Evolutionary conservation across 2,113 vertebrate species (phyloP).

Genomic region (Turnix velox): DNA sequence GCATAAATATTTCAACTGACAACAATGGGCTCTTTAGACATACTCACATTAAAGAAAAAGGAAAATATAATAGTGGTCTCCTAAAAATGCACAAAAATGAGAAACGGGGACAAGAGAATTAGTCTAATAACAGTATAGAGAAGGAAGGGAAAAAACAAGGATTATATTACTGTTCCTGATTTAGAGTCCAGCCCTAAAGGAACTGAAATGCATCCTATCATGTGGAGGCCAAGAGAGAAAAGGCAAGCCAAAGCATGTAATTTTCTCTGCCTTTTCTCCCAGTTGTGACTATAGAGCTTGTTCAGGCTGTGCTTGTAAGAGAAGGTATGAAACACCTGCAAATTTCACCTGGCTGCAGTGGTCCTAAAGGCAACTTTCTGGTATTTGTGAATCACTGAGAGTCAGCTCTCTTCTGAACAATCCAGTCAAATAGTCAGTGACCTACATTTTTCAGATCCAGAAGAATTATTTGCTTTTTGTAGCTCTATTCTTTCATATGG

Average conservation of each 20-base stretch:
- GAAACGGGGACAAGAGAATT: conserved; percentile 37
- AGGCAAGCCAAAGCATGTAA: background rate
- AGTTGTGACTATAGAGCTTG: background rate
- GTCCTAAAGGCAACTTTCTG: background rate
- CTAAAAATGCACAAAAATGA: conserved; percentile 55
- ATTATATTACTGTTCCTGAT: conserved; percentile 16
- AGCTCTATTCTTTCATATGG: background rate
- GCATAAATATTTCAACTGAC: conserved; percentile 60
- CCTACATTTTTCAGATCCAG: background rate
- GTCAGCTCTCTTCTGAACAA: background rate
- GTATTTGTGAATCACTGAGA: background rate
- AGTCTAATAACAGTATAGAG: background rate
- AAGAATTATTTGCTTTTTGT: background rate
- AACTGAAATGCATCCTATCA: background rate
- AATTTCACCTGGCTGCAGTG: background rate
- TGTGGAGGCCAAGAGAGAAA: background rate
- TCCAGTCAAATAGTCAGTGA: background rate
- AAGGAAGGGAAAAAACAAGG: background rate
- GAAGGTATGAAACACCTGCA: background rate
- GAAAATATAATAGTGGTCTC: conserved; percentile 53
- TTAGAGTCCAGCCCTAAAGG: background rate
- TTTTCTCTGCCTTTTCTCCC: background rate
- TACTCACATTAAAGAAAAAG: conserved; percentile 31
- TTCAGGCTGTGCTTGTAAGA: background rate
- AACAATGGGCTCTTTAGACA: conserved; percentile 53